Base-by-base conservation (phyloP, 2,113 vertebrate species). In the Mugil cephalus region DNA sequence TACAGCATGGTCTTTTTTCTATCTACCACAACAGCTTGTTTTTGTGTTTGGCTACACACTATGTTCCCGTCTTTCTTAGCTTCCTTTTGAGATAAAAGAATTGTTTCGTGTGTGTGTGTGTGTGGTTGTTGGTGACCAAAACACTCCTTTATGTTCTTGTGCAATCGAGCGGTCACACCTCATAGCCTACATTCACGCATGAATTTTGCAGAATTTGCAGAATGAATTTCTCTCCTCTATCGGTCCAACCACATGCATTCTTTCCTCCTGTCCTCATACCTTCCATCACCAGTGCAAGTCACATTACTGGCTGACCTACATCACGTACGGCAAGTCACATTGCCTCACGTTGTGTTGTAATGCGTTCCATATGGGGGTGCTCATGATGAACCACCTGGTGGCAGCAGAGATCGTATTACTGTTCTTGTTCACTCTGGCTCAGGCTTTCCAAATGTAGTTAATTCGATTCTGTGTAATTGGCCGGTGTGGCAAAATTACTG, bases 311-410 rank as follows among this genome's bases (percentile, higher is more conserved):
- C 14, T 69, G 67, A 77, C 39, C 40, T 43, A 72, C 46, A 55
- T 80, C 51, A 14, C 40, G 18, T 43, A 18, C 45, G 8, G 11
- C 51, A 18, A 30, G 15, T 45, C 35, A 36, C 55, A 70, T n/a
- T n/a, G 48, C 45, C 24, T 39, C 10, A 7, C 11, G 34, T 30
- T 3, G 7, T 30, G 1, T 35, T 34, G 30, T 83, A 79, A 81
- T 85, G 15, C 6, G 10, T 45, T 51, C 84, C 84, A 85, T 56
- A 48, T 77, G 74, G 42, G 45, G 19, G 38, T 55, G 4, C 24
- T 43, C 10, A 24, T 10, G 9, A 40, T 10, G 6, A 1, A 60
- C 75, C 90, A 87, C 82, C 30, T 18, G 88, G 19, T 61, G 87
- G 82, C 71, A 82, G 77, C 38, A 83, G 3, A 88, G 66, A 13